phyloP scores from a whole-genome alignment of 2,797 vertebrate species.

The Platalea minor region DNA sequence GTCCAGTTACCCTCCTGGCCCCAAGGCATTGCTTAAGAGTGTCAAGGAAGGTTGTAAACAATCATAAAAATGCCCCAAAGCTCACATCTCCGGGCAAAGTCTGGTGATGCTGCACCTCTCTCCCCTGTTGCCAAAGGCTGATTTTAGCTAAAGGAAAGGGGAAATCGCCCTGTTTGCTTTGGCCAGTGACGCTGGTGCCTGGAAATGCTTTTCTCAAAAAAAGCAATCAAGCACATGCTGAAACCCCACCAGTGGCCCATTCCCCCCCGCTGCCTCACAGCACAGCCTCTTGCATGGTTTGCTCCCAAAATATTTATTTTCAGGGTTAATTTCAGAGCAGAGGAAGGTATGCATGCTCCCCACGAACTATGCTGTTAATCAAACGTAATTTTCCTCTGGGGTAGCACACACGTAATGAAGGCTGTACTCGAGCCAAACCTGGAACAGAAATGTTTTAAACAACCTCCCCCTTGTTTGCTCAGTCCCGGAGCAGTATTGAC shows the following conservation, averaged over 20 bases:
- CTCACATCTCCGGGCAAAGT: not conserved
- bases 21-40: not conserved
- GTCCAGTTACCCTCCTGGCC: not conserved
- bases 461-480: not conserved
- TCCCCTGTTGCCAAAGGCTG: not conserved
- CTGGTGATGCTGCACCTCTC: not conserved
- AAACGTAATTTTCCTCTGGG: not conserved
- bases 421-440: not conserved
- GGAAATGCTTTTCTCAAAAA: not conserved
- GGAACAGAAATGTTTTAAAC: not conserved
- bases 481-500: not conserved
- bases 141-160: not conserved
- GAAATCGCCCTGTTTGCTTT: not conserved
- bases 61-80: not conserved
- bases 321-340: not conserved
- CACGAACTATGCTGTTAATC: accelerated
- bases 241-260: accelerated
- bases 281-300: not conserved
- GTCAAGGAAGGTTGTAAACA: not conserved
- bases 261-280: not conserved
- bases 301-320: not conserved
- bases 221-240: not conserved
- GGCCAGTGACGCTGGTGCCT: not conserved
- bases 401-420: accelerated
- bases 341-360: not conserved